Conservation (phyloP, 2,797 vertebrate species). For the Gymnoscopelus braueri region DNA sequence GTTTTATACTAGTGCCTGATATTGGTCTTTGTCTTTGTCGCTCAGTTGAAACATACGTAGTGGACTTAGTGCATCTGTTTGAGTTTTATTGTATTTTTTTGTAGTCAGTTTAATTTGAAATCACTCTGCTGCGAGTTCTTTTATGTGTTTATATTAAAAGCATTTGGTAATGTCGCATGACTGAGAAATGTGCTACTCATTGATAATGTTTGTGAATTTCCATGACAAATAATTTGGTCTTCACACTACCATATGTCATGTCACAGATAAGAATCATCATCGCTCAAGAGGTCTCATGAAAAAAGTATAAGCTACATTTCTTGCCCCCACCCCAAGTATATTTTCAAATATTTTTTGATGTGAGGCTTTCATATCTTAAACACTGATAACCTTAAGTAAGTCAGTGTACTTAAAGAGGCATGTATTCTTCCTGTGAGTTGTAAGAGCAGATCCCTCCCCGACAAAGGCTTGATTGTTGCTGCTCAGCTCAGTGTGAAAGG, state of each 20-base stretch:
- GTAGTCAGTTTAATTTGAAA: conserved; percentile 33
- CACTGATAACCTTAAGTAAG: conserved; percentile 52
- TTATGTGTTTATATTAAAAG: no score
- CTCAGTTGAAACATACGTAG: no score
- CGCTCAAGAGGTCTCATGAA: neutral
- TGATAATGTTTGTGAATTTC: no score
- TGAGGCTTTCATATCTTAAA: conserved; percentile 39
- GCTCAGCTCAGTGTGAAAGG: conserved; percentile 74
- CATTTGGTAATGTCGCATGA: no score
- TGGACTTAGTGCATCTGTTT: no score
- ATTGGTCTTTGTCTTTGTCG: no score
- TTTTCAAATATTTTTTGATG: conserved; percentile 25
- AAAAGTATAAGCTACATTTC: neutral
- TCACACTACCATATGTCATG: no score
- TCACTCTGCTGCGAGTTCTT: no score
- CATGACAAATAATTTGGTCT: no score
- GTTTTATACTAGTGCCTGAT: no score
- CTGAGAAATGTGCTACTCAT: no score
- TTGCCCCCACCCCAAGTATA: neutral
- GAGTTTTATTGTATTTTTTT: no score
- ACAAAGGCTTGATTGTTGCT: conserved; percentile 73
- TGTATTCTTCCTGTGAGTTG: conserved; percentile 63
- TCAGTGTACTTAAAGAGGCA: conserved; percentile 40
- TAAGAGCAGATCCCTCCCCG: conserved; percentile 54
- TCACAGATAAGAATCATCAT: neutral